A percentile compares a stretch with the other conserved stretches of the same genome.
These are phyloP conservation scores for Horisme vitalbata DNA, from an alignment of 2,888 invertebrate species.

Conservation along the genomic window DNA sequence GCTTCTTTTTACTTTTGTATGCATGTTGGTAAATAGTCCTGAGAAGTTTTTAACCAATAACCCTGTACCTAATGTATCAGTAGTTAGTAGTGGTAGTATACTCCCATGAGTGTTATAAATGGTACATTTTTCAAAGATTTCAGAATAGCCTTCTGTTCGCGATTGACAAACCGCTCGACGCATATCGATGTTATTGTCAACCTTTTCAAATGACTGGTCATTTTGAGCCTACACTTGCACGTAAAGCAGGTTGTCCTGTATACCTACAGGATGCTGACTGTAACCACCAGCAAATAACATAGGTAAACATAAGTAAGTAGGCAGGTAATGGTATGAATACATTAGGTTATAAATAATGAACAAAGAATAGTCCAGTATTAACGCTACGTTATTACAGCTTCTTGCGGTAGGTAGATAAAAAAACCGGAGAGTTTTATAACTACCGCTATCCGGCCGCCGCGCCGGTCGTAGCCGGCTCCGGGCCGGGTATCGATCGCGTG, in stretches of 20 bases:
- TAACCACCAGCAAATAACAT: too few relatives aligned
- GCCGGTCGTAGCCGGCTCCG: neutral
- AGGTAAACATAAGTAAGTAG: too few relatives aligned
- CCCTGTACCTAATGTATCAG: too few relatives aligned
- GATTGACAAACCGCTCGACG: constrained; percentile 18
- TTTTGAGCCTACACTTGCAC: constrained; percentile 3
- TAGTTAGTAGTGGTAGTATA: too few relatives aligned
- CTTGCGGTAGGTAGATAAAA: too few relatives aligned
- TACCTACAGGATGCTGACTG: neutral
- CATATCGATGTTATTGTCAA: constrained; percentile 21
- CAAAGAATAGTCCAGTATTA: too few relatives aligned
- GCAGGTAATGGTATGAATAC: too few relatives aligned
- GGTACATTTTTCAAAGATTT: constrained; percentile 12
- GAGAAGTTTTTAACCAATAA: too few relatives aligned
- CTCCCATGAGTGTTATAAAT: neutral
- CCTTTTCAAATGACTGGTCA: constrained; percentile 9
- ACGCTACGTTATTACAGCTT: too few relatives aligned
- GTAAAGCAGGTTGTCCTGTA: constrained; percentile 1
- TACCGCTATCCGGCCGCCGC: neutral
- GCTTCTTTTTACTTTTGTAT: too few relatives aligned
- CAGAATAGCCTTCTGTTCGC: constrained; percentile 14
- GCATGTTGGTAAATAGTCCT: too few relatives aligned
- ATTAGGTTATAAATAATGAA: too few relatives aligned
- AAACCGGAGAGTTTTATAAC: neutral
- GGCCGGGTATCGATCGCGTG: constrained; percentile 36